A percentile compares a stretch with the other conserved stretches of the same genome.
These are phyloP conservation scores for Indicator maculatus DNA, from an alignment of 2,113 vertebrate genomes.

Conservation along the genomic window DNA sequence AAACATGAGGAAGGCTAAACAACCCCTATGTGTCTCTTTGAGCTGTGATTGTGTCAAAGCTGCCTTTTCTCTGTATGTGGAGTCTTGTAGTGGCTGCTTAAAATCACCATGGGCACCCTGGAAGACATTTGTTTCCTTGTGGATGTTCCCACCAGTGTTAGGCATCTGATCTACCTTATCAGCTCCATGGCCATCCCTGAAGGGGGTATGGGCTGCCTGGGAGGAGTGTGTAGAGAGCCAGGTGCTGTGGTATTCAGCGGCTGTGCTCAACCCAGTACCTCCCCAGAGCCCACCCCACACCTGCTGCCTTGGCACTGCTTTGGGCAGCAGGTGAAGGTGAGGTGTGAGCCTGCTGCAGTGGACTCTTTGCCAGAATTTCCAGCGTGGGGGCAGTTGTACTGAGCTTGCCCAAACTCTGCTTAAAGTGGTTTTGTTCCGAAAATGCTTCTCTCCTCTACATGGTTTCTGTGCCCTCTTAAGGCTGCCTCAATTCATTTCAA, in stretches of 20 bases:
- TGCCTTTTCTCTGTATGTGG: neutral
- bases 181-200: neutral
- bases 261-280: too few species aligned
- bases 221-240: neutral
- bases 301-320: too few species aligned
- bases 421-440: neutral
- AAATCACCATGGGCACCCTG: rapidly evolving
- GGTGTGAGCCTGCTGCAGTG: neutral
- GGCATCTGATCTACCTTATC: too few species aligned
- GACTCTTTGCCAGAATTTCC: neutral
- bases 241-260: neutral
- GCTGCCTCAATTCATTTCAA: neutral
- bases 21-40: rapidly evolving
- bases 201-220: too few species aligned
- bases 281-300: neutral
- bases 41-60: neutral
- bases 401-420: neutral
- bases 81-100: neutral
- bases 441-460: neutral
- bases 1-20: neutral
- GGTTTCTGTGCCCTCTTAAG: neutral
- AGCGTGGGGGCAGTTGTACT: neutral
- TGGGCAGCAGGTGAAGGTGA: neutral
- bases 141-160: rapidly evolving
- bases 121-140: neutral